phyloP scores from a whole-genome alignment of 2,797 vertebrate genomes.

The Enteromius anoplus region DNA sequence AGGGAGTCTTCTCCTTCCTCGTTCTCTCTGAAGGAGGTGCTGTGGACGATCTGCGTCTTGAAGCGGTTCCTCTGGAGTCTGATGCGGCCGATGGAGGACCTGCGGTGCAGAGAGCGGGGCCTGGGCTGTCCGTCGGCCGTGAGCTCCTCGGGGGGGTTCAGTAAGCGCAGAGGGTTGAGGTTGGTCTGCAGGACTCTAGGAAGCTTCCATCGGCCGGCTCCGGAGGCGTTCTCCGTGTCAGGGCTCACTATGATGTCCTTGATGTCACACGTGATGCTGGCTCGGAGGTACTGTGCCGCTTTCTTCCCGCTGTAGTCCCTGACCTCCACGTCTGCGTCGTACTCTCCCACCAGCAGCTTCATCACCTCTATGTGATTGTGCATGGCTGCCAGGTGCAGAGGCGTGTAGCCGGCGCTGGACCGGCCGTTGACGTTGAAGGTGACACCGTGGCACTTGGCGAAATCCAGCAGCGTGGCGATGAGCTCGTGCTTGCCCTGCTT shows the following conservation, averaged over 20 bases:
- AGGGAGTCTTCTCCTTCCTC: constrained; percentile 79
- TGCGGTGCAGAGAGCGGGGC: constrained; percentile 83
- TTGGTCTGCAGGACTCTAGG: constrained; percentile 87
- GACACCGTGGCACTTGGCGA: constrained; percentile 83
- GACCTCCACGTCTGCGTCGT: constrained; percentile 89
- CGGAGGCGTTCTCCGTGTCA: constrained; percentile 63
- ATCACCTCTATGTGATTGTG: constrained; percentile 91
- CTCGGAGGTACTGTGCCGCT: constrained; percentile 87
- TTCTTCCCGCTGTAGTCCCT: constrained; percentile 94
- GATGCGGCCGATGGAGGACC: constrained; percentile 81
- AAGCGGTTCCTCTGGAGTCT: constrained; percentile 90
- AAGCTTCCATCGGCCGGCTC: constrained; percentile 84
- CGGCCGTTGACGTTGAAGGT: constrained; percentile 87
- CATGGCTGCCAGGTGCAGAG: constrained; percentile 94
- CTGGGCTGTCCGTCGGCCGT: constrained; percentile 59
- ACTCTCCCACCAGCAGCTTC: constrained; percentile 88
- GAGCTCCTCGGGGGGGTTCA: constrained; percentile 75
- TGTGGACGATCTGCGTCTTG: constrained; percentile 94
- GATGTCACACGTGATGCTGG: constrained; percentile 73
- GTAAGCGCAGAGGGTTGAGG: constrained; percentile 83
- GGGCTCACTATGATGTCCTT: constrained; percentile 75
- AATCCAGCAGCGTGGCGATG: constrained; percentile 85
- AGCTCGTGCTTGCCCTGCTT: constrained; percentile 92
- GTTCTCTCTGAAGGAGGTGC: constrained; percentile 83
- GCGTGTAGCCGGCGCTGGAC: constrained; percentile 90